phyloP scores from a whole-genome alignment of 2,113 vertebrate species.

The Myiopsitta monachus region DNA sequence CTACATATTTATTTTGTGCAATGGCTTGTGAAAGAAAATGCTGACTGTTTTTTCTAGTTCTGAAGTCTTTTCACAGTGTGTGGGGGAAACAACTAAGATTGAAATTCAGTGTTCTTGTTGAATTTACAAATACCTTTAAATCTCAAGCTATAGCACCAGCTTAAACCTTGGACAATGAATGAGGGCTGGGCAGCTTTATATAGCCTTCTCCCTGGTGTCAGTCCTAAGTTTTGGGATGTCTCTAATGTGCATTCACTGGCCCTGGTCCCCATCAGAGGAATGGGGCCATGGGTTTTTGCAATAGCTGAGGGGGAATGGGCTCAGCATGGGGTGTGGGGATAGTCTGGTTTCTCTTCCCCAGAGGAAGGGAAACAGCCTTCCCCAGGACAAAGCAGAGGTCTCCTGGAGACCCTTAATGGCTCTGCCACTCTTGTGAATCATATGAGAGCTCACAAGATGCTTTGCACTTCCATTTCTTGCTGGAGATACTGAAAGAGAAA shows the following conservation, averaged over 20 bases:
- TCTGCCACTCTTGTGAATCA: not conserved
- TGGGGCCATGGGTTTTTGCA: fast-evolving
- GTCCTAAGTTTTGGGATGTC: not conserved
- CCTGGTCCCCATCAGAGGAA: fast-evolving
- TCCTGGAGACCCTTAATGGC: fast-evolving
- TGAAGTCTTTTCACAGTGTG: not conserved
- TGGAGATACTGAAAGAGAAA: not conserved
- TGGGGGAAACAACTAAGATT: not conserved
- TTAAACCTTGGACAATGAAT: not conserved
- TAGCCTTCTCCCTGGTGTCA: not conserved
- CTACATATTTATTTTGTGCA: conserved; percentile 45
- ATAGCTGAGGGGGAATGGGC: not conserved
- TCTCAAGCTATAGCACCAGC: not conserved
- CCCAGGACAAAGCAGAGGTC: not conserved
- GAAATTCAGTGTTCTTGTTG: not conserved
- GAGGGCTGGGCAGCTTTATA: not conserved
- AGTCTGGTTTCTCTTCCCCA: fast-evolving
- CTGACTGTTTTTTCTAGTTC: conserved; percentile 7
- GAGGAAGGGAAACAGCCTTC: not conserved
- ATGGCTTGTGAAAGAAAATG: conserved; percentile 17
- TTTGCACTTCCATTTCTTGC: not conserved
- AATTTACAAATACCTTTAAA: not conserved
- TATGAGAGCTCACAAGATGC: not conserved
- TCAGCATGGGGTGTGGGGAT: fast-evolving
- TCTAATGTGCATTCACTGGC: too few relatives aligned